These are phyloP conservation scores for Tonatia bakeri DNA, from an alignment of 2,113 vertebrate genomes.

Conservation along the genomic window DNA sequence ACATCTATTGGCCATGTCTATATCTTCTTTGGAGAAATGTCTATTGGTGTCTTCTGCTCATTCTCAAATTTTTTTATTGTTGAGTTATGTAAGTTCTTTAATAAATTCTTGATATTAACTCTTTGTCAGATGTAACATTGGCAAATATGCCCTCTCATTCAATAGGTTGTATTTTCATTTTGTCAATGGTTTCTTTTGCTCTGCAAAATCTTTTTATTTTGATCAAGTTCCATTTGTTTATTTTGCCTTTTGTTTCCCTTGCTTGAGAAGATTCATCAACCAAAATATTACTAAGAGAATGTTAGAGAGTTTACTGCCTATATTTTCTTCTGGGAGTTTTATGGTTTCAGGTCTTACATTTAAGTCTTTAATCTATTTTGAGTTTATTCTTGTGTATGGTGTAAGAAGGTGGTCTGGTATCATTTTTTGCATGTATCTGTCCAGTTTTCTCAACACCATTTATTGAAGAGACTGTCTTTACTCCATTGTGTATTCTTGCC, in stretches of 20 bases:
- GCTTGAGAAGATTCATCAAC: neutral
- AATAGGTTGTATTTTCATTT: neutral
- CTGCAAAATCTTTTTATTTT: neutral
- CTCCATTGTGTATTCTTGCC: neutral
- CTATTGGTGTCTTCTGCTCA: neutral
- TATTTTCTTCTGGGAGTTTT: neutral
- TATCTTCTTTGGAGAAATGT: neutral
- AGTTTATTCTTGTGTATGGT: neutral
- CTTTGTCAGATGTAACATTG: neutral
- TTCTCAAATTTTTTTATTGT: neutral
- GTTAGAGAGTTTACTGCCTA: neutral
- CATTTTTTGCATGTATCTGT: neutral
- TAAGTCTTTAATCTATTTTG: neutral
- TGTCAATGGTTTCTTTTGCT: neutral
- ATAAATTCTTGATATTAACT: neutral
- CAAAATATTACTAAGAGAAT: neutral
- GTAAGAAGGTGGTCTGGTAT: neutral
- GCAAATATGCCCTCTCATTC: neutral
- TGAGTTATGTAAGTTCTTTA: neutral
- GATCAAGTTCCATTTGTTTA: neutral
- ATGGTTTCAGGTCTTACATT: neutral
- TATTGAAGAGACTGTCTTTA: neutral
- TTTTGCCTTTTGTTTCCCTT: neutral
- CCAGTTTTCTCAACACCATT: neutral
- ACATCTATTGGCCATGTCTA: neutral